phyloP scores from a whole-genome alignment of 2,113 vertebrate species.

The Orthonyx spaldingii region DNA sequence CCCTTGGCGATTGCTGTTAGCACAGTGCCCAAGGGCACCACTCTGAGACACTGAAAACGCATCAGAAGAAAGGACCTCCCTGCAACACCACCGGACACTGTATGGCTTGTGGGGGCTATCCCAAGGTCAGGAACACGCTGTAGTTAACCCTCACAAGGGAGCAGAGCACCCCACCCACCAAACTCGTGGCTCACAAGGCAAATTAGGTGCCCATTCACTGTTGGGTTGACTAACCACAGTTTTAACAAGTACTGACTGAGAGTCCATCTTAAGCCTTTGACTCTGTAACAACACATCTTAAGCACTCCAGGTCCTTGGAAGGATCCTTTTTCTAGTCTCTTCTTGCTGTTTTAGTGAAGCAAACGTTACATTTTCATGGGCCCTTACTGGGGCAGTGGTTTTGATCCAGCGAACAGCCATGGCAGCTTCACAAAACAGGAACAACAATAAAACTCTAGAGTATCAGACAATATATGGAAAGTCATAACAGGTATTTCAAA shows the following conservation, averaged over 20 bases:
- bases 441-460: neutral
- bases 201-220: neutral
- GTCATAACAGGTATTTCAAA: neutral
- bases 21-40: neutral
- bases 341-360: neutral
- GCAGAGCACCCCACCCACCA: neutral
- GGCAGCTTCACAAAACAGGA: neutral
- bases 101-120: neutral
- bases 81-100: neutral
- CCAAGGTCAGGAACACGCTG: neutral
- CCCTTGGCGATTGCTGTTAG: accelerated
- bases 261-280: neutral
- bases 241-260: neutral
- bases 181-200: neutral
- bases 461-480: neutral
- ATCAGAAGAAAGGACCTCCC: neutral
- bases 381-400: neutral
- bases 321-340: neutral
- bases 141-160: neutral
- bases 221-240: neutral
- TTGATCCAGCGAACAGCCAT: neutral
- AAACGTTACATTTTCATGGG: neutral
- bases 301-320: neutral
- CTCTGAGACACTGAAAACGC: neutral
- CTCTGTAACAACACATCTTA: neutral